Evolutionary conservation across 2,797 vertebrate genomes (phyloP).

Genomic region (Neosalanx taihuensis): DNA sequence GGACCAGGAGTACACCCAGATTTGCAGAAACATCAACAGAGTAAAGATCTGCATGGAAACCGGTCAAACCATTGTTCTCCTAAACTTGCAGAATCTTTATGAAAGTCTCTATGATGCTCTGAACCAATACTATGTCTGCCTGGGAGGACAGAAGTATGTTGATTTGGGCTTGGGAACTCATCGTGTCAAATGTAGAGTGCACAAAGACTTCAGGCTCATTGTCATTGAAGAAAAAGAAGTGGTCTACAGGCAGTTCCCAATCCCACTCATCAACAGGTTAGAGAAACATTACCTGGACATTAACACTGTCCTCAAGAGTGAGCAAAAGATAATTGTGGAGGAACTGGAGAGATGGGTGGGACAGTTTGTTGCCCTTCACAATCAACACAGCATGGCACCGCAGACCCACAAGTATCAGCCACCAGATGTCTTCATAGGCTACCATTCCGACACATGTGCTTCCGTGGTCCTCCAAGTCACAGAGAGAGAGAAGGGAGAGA

Average conservation of each 20-base stretch:
- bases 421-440: constrained; percentile 88
- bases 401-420: constrained; percentile 70
- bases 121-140: constrained; percentile 94
- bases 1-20: constrained; percentile 95
- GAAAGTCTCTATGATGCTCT: constrained; percentile 98
- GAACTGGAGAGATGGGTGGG: constrained; percentile 79
- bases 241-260: constrained; percentile 90
- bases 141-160: constrained; percentile 94
- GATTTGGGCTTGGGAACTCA: constrained; percentile 95
- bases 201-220: constrained; percentile 85
- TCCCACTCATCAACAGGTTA: constrained; percentile 94
- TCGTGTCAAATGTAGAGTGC: constrained; percentile 95
- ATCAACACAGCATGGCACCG: constrained; percentile 33
- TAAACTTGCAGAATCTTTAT: constrained; percentile 95
- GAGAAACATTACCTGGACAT: constrained; percentile 97
- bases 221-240: constrained; percentile 94
- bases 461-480: constrained; percentile 85
- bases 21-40: constrained; percentile 94
- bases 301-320: constrained; percentile 78
- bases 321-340: constrained; percentile 71
- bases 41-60: constrained; percentile 99
- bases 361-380: constrained; percentile 62
- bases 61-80: constrained; percentile 85
- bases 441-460: constrained; percentile 89
- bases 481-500: constrained; percentile 55